Evolutionary conservation across 2,888 invertebrate genomes (phyloP).

Genomic region (Macroteleia sp.): DNA sequence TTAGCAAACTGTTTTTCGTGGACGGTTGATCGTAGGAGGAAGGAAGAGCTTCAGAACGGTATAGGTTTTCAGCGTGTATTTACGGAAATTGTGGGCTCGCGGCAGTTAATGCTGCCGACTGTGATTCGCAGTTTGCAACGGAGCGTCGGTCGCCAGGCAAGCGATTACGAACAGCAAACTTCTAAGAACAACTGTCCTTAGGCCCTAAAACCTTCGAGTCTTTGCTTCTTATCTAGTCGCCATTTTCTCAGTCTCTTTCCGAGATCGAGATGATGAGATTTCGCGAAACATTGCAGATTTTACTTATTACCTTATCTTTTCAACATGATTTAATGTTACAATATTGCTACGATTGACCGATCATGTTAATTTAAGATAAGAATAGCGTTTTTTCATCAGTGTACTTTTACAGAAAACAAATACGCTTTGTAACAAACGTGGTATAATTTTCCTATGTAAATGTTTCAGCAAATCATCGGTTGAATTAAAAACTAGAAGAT

Average conservation of each 20-base stretch:
- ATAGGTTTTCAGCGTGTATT: constrained; percentile 75
- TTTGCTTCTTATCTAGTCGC: constrained; percentile 64
- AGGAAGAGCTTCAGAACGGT: constrained; percentile 26
- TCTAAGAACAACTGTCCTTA: constrained; percentile 77
- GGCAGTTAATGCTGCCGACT: constrained; percentile 78
- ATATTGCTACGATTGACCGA: not conserved
- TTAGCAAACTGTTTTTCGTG: too few relatives aligned
- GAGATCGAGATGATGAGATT: constrained; percentile 44
- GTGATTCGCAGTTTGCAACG: constrained; percentile 76
- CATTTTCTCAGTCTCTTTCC: constrained; percentile 50
- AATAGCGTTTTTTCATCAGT: not conserved
- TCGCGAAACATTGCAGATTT: constrained; percentile 38
- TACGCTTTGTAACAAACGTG: too few relatives aligned
- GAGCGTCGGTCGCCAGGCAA: constrained; percentile 73
- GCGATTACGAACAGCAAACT: constrained; percentile 75
- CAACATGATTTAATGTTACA: not conserved
- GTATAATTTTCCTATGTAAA: too few relatives aligned
- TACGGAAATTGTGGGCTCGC: constrained; percentile 81
- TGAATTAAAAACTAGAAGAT: too few relatives aligned
- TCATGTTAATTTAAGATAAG: constrained; percentile 8
- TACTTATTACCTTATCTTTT: constrained; percentile 30
- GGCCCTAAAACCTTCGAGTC: constrained; percentile 70
- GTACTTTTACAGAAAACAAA: not conserved
- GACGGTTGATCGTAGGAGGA: constrained; percentile 26
- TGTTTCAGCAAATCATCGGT: too few relatives aligned